Base-by-base conservation (phyloP, 2,113 vertebrate genomes). In the Oncorhynchus kisutch region DNA sequence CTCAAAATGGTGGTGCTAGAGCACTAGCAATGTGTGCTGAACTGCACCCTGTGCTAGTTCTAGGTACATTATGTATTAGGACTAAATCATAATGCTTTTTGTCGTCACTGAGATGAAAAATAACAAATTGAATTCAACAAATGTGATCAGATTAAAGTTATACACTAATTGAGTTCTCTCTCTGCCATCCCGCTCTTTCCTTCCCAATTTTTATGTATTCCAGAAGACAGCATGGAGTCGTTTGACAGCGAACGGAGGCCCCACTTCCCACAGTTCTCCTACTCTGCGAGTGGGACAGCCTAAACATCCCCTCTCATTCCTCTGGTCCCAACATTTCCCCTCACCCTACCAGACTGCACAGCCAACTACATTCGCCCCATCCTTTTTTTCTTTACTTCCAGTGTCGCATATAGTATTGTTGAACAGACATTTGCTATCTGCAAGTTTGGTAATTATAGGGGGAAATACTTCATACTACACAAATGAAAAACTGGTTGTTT, bases 191-290 rank as follows among this genome's bases (percentile, higher is more conserved):
- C 9, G 0, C 39, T 4, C 96, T 97, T 4, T n/a, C 34, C 48
- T 51, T 70, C 48, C 0, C 89, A 98, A 96, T 75, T 96, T 96
- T 81, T 87, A 73, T 88, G 95, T 94, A 91, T 66, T 76, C 11
- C 92, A 98, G 96, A 97, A 75, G 96, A 96, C 92, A 95, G 86
- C 90, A 96, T 98, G 96, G 96, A 97, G 90, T 96, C 94, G 49
- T 94, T 94, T 82, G 96, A 98, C 90, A 97, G 96, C 0, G 96
- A 97, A 85, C 93, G 95, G 90, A 93, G 96, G 88, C 97, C 96
- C 62, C 96, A 98, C 91, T 98, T 98, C 90, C 96, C 96, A 64
- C 96, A 96, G 89, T 96, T 96, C 84, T 96, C 94, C 76, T 96
- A 96, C 84, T 96, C 94, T 11, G 95, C 95, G 86, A 96, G 95